Evolutionary conservation across 92 coral and sea anemone genomes (phyloP).

Genomic region (Galaxea fascicularis): DNA sequence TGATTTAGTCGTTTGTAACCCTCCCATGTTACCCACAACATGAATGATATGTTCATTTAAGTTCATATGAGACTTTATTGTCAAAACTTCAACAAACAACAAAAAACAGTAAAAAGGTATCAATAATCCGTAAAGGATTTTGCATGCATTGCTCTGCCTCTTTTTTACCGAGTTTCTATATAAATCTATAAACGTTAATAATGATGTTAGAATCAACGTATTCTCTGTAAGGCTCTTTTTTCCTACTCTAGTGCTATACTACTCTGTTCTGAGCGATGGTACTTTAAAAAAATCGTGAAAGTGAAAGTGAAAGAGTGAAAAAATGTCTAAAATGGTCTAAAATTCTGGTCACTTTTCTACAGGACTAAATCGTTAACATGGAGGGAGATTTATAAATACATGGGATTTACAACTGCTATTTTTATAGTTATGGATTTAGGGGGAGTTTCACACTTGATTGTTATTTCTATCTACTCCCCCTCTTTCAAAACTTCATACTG

Average conservation of each 20-base stretch:
- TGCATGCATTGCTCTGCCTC: background rate
- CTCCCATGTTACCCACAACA: conserved; percentile 10
- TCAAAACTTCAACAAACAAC: conserved; percentile 9
- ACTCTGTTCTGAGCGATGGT: no score
- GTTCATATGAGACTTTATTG: background rate
- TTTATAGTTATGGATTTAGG: conserved; percentile 22
- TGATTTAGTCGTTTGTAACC: conserved; percentile 1
- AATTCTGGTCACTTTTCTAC: no score
- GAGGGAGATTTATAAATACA: conserved; percentile 3
- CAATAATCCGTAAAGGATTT: background rate
- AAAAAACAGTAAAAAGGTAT: background rate
- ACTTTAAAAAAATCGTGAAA: no score
- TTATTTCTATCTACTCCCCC: conserved; percentile 14
- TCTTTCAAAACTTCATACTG: conserved; percentile 13
- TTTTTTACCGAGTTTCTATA: conserved; percentile 1
- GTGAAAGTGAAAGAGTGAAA: no score
- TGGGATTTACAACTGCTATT: conserved; percentile 23
- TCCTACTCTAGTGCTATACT: background rate
- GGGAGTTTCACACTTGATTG: conserved; percentile 5
- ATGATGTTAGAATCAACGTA: background rate
- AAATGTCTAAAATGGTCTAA: no score
- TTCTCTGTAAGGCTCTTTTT: background rate
- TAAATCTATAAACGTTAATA: no score
- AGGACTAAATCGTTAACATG: background rate
- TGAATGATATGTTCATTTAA: background rate